Evolutionary conservation across 1,140 invertebrate genomes (phyloP).

Genomic region (Drosophila pseudoananassae): DNA sequence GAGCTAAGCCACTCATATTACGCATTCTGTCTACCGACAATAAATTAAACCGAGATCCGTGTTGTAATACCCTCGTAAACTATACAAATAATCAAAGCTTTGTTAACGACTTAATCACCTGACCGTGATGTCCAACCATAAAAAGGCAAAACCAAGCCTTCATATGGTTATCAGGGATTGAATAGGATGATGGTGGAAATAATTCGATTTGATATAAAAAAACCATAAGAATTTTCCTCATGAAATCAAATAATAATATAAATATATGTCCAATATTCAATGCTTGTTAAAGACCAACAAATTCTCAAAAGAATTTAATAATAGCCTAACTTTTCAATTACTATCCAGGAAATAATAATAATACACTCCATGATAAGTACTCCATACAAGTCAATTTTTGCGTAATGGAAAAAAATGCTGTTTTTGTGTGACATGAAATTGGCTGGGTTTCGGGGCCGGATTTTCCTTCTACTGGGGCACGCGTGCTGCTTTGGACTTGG

Average conservation of each 20-base stretch:
- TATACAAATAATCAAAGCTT: slow-evolving; percentile 37
- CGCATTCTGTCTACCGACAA: slow-evolving; percentile 11
- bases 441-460: slow-evolving; percentile 6
- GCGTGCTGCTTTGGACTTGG: slow-evolving; percentile 49
- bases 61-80: slow-evolving; percentile 37
- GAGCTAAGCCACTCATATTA: slow-evolving; percentile 8
- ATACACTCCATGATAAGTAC: slow-evolving; percentile 19
- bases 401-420: slow-evolving; percentile 23
- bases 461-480: slow-evolving; percentile 30
- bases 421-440: slow-evolving; percentile 32
- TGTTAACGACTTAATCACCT: slow-evolving; percentile 52
- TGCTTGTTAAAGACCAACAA: too few relatives aligned
- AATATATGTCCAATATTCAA: neutral
- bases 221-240: too few relatives aligned
- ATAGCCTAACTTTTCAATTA: neutral
- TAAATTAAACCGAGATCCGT: slow-evolving; percentile 21
- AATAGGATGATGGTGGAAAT: neutral
- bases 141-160: slow-evolving; percentile 37
- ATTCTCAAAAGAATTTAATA: neutral
- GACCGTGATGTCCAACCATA: slow-evolving; percentile 43
- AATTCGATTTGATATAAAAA: neutral
- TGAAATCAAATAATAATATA: neutral
- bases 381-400: slow-evolving; percentile 19
- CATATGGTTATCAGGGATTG: neutral
- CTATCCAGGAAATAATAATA: slow-evolving; percentile 6